These are phyloP conservation scores for Keiferia lycopersicella DNA, from an alignment of 2,888 invertebrate genomes.

Conservation along the genomic window DNA sequence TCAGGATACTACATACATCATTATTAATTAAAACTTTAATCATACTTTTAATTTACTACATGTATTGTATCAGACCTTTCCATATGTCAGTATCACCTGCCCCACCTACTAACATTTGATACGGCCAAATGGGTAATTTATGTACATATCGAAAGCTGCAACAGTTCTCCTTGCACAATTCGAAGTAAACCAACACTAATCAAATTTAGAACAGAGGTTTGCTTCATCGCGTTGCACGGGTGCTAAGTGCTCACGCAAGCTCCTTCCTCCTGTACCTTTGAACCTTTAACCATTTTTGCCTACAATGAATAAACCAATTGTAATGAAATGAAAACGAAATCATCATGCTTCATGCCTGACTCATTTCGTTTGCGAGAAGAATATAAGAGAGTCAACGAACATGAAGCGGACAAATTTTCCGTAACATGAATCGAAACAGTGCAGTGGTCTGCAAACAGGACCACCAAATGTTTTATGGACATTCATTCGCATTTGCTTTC, in stretches of 20 bases:
- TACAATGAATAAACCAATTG: background rate
- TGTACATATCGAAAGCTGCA: slow-evolving; percentile 33
- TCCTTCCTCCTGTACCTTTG: slow-evolving; percentile 40
- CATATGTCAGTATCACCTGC: slow-evolving; percentile 36
- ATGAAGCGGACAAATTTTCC: background rate
- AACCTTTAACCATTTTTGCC: slow-evolving; percentile 28
- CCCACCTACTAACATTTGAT: slow-evolving; percentile 35
- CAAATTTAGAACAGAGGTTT: slow-evolving; percentile 28
- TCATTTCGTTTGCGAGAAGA: background rate
- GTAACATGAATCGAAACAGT: background rate
- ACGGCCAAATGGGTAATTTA: slow-evolving; percentile 31
- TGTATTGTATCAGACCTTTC: slow-evolving; percentile 11
- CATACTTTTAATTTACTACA: background rate
- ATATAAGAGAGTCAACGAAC: background rate
- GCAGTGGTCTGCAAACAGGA: background rate
- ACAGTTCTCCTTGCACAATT: slow-evolving; percentile 29
- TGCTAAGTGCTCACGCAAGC: slow-evolving; percentile 48
- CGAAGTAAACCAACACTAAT: slow-evolving; percentile 10
- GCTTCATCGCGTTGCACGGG: slow-evolving; percentile 33
- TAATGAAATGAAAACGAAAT: too few species aligned
- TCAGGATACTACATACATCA: background rate
- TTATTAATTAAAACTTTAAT: background rate
- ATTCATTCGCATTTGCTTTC: background rate
- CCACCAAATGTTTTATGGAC: background rate
- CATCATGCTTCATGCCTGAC: too few species aligned